Evolutionary conservation across 2,797 vertebrate species (phyloP).

Genomic region (Gobionotothen gibberifrons): DNA sequence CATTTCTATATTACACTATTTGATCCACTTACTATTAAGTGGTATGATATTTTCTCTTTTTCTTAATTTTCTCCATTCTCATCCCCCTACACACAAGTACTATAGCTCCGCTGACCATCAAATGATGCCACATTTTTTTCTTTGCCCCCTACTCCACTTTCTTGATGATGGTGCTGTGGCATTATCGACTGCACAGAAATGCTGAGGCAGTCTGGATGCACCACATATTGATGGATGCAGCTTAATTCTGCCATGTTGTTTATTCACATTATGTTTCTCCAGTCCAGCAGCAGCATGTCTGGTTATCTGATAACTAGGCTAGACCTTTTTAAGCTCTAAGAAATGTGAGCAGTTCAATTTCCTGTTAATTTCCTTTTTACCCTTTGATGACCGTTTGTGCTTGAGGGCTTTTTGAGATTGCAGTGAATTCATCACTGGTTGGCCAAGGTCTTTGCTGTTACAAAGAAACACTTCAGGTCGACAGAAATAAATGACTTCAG

Average conservation of each 20-base stretch:
- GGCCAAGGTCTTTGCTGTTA: background rate
- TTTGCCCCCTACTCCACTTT: background rate
- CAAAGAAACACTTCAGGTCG: slow-evolving; percentile 5
- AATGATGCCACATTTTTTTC: background rate
- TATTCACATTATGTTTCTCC: slow-evolving; percentile 37
- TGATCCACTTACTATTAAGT: background rate
- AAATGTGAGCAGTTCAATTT: slow-evolving; percentile 2
- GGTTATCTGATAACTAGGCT: slow-evolving; percentile 2
- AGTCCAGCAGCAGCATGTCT: background rate
- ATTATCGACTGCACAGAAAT: slow-evolving; percentile 48
- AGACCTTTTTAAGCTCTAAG: background rate
- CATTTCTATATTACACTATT: background rate
- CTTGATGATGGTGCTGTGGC: slow-evolving; percentile 30
- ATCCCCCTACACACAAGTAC: background rate
- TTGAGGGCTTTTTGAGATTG: background rate
- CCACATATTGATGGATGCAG: slow-evolving; percentile 49
- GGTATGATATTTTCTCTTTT: background rate
- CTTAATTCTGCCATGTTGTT: slow-evolving; percentile 35
- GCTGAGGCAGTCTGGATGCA: slow-evolving; percentile 41
- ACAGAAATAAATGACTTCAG: slow-evolving; percentile 14
- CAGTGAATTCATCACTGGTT: background rate
- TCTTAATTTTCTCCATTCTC: background rate
- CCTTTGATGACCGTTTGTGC: background rate
- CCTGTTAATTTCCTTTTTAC: background rate
- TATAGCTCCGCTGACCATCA: slow-evolving; percentile 1